Base-by-base conservation (phyloP, 2,888 invertebrate species). In the Epirrhoe tristata region DNA sequence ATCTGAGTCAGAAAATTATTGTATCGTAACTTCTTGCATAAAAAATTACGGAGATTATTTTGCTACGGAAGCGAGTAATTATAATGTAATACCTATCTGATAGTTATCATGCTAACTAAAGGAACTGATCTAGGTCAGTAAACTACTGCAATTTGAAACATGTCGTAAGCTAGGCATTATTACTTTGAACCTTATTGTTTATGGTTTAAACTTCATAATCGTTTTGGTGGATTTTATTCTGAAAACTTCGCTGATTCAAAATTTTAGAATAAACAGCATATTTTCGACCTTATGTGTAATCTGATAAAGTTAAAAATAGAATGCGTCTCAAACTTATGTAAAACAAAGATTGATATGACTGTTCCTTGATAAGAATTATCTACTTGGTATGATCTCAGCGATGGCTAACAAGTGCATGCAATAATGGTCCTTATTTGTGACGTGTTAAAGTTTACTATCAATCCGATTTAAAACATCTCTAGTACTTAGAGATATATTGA, bases 351-450 rank as follows among this genome's bases (percentile, higher is more conserved):
- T 17, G 60, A 36, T 66, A 71, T 63, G 63, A 48, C 5, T 31
- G 31, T 62, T 66, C 55, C 52, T 51, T 71, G 79, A 79, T 76
- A 80, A 73, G 61, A 54, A 46, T 62, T 67, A 74, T 77, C 67
- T 74, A 5, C 14, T 69, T 67, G 69, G 70, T 65, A 60, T 74
- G 72, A 75, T 73, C 58, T 63, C 55, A 57, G 16, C 10, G 12
- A 31, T 39, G n/a, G 48, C 53, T 57, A 16, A 16, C 6, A 32
- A 34, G 12, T 5, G 6, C 12, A 64, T 17, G 54, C n/a, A 17
- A 58, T 52, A 52, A 17, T 66, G 17, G 56, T 43, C 55, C 51
- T 58, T 70, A 46, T 31, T 8, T 5, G 4, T 52, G 24, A 52
- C 12, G 6, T 3, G 12, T 52, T 32, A 24, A 52, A n/a, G 52